Conservation (phyloP, 2,797 vertebrate genomes). For the Lithobates pipiens region DNA sequence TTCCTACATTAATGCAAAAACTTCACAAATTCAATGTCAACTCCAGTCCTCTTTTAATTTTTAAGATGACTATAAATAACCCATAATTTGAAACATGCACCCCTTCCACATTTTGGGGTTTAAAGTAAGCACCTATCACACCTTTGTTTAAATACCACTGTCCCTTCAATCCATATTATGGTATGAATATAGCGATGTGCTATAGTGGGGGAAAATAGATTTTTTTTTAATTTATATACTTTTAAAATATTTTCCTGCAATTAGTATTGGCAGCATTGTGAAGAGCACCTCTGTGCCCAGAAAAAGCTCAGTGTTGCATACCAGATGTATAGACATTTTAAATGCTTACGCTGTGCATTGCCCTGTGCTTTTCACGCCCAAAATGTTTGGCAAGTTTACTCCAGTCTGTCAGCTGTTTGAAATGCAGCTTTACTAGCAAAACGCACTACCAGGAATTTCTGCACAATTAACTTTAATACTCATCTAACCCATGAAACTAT, state of each 20-base stretch:
- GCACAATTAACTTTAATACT: slow-evolving; percentile 19
- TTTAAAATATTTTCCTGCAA: background rate
- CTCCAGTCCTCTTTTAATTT: too few species aligned
- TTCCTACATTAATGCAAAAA: too few species aligned
- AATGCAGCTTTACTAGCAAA: slow-evolving; percentile 25
- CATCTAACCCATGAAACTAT: background rate
- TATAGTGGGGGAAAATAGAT: too few species aligned
- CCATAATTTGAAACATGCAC: too few species aligned
- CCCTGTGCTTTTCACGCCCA: background rate
- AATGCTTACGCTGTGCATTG: background rate
- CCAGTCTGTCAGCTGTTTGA: slow-evolving; percentile 9
- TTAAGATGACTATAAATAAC: too few species aligned
- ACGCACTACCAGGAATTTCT: background rate
- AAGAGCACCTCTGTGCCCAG: background rate
- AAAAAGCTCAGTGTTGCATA: background rate
- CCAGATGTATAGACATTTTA: background rate
- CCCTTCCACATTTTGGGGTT: too few species aligned
- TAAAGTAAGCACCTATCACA: too few species aligned
- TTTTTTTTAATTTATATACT: background rate
- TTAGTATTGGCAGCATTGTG: too few species aligned
- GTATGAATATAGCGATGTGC: too few species aligned
- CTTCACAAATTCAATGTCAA: too few species aligned
- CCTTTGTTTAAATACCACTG: too few species aligned
- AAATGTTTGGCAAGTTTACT: slow-evolving; percentile 5
- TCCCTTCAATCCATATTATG: too few species aligned